Evolutionary conservation across 2,113 vertebrate genomes (phyloP).

Genomic region (Ammodytes dubius): DNA sequence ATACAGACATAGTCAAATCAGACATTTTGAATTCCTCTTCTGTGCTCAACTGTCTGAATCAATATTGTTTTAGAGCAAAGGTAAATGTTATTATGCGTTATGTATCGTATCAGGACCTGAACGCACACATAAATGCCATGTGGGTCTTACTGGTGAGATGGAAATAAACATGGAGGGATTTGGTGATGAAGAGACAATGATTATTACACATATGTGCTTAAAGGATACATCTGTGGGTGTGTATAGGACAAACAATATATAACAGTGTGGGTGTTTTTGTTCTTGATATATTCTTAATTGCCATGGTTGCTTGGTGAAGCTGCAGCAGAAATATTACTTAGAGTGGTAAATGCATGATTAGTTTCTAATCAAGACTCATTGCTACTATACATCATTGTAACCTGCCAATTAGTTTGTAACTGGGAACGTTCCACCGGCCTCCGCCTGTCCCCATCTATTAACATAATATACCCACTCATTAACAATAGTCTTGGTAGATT

Average conservation of each 20-base stretch:
- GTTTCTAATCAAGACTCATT: slow-evolving; percentile 45
- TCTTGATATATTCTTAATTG: not conserved
- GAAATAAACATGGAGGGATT: slow-evolving; percentile 39
- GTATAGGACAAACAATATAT: not conserved
- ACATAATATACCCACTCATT: slow-evolving; percentile 46
- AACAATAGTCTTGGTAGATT: slow-evolving; percentile 34
- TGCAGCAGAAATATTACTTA: slow-evolving; percentile 8
- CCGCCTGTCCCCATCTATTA: slow-evolving; percentile 46
- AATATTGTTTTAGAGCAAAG: slow-evolving; percentile 63
- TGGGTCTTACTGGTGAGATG: slow-evolving; percentile 24
- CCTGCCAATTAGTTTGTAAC: slow-evolving; percentile 50
- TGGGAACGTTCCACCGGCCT: slow-evolving; percentile 20
- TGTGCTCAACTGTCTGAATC: slow-evolving; percentile 60
- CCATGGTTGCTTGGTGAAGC: not conserved
- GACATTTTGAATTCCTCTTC: slow-evolving; percentile 53
- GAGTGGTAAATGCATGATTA: slow-evolving; percentile 20
- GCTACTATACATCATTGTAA: slow-evolving; percentile 38
- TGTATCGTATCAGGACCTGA: slow-evolving; percentile 50
- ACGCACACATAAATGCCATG: slow-evolving; percentile 12
- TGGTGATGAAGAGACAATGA: slow-evolving; percentile 1
- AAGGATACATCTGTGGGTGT: slow-evolving; percentile 4
- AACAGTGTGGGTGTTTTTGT: not conserved
- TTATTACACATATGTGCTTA: not conserved
- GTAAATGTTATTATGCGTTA: slow-evolving; percentile 58
- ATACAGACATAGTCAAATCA: slow-evolving; percentile 23